Evolutionary conservation across 2,888 invertebrate species (phyloP), one percentile per base, ranked within the genome.

Genomic region (Parthenolecanium corni): DNA sequence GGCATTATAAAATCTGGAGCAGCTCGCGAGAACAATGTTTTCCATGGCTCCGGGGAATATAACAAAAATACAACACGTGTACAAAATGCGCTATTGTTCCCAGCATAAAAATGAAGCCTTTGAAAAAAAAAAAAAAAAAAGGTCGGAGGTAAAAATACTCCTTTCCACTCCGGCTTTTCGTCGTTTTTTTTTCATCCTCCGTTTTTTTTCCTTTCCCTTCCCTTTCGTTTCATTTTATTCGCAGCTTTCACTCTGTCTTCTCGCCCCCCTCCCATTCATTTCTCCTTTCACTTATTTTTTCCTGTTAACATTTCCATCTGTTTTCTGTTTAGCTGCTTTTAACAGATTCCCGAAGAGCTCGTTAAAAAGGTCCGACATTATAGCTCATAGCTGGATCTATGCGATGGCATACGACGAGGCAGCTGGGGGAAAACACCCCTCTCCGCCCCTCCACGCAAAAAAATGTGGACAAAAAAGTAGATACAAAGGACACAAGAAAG

Each of bases 301-400:
- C n/a, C n/a, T 31, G 31, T 31, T 31, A 31, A 20, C 49, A 49
- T 49, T 49, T 49, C 49, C 49, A 49, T 49, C 49, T 49, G 20
- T 49, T 23, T 23, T 20, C 49, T 49, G 3, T 49, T 49, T 3
- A 49, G 44, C 21, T 5, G 49, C 23, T 49, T 49, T 49, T 21
- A 49, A 49, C 49, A 49, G 49, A 49, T 49, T 49, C 49, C 49
- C 25, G 14, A 31, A 58, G 38, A 58, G 58, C 42, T 58, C 23
- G 58, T 58, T 58, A 58, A 58, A 58, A 47, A 58, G 31, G 47
- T 36, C 58, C 14, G 58, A 21, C 58, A 51, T 58, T 47, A 58
- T 38, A 21, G 49, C 23, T 58, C 47, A 24, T n/a, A n/a, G n/a
- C n/a, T n/a, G n/a, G 18, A 31, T 57, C 21, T 57, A 46, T 44